A percentile compares a stretch with the other conserved stretches of the same genome.
phyloP scores from a whole-genome alignment of 2,113 vertebrate genomes.

The Ascaphus truei region DNA sequence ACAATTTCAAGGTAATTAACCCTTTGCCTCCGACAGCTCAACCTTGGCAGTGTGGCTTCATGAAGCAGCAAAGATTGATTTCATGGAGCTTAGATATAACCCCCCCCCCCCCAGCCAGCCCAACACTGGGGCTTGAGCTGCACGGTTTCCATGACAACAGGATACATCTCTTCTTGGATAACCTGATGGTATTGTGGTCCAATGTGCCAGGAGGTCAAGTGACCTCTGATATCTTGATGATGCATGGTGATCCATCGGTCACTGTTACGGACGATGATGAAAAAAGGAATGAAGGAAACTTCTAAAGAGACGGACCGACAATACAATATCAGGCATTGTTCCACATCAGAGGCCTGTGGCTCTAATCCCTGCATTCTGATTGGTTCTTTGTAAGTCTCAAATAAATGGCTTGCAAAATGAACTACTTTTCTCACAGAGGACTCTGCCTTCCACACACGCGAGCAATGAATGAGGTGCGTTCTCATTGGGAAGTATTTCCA shows the following conservation, averaged over 20 bases:
- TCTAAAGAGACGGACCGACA: background rate
- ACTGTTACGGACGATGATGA: background rate
- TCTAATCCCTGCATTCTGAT: background rate
- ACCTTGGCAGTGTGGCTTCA: background rate
- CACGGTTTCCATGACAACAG: background rate
- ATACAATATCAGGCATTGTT: background rate
- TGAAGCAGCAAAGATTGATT: slow-evolving; percentile 28
- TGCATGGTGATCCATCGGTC: background rate
- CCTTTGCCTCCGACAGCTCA: slow-evolving; percentile 13
- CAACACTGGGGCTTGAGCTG: background rate
- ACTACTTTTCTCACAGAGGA: background rate
- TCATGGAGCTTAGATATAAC: slow-evolving; percentile 16
- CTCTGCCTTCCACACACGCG: background rate
- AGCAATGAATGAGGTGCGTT: background rate
- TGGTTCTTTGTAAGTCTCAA: background rate
- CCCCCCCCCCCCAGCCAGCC: background rate
- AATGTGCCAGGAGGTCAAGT: background rate
- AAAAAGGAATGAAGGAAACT: background rate
- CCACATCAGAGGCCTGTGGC: background rate
- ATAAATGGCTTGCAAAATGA: background rate
- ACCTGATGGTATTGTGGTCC: background rate
- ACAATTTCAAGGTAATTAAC: slow-evolving; percentile 26
- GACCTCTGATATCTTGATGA: background rate
- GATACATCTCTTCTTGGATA: background rate
- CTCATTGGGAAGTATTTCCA: background rate